Percentiles rank a stretch among this genome's conserved stretches.
These are phyloP conservation scores for Protonemura montana DNA, from an alignment of 2,888 invertebrate genomes.

Conservation along the genomic window DNA sequence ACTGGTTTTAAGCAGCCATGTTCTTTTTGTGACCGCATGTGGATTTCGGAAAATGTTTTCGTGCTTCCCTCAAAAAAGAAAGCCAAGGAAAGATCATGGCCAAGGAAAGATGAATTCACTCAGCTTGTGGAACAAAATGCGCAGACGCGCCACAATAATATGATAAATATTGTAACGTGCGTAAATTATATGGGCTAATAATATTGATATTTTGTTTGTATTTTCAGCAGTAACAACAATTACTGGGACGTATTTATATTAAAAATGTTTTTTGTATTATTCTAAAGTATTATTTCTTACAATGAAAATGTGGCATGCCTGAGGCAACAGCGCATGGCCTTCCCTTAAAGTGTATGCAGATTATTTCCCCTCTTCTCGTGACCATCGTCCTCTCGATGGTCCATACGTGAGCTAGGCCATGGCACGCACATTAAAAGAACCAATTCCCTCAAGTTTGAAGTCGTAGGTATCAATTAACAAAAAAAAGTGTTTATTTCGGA, in stretches of 20 bases:
- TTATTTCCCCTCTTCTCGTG: too few relatives aligned
- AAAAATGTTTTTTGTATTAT: neutral
- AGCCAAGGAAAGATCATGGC: too few relatives aligned
- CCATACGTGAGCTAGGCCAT: neutral
- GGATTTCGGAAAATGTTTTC: too few relatives aligned
- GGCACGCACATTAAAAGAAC: neutral
- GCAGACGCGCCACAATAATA: neutral
- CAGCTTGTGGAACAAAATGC: too few relatives aligned
- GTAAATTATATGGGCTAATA: neutral
- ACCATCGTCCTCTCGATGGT: neutral
- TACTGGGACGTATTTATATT: neutral
- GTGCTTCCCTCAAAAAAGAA: too few relatives aligned
- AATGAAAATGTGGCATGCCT: neutral
- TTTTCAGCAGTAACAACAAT: neutral
- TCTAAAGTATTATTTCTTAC: neutral
- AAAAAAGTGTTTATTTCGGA: neutral
- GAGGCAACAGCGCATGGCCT: neutral
- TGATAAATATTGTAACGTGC: neutral
- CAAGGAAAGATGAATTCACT: too few relatives aligned
- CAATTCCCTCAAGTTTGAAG: neutral
- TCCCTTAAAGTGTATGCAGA: too few relatives aligned
- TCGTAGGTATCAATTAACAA: neutral
- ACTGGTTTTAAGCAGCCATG: too few relatives aligned
- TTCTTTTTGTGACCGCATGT: too few relatives aligned
- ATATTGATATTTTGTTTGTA: neutral